A percentile compares a stretch with the other conserved stretches of the same genome.
These are phyloP conservation scores for Stomatorhinus walkeri DNA, from an alignment of 2,797 vertebrate species.

Conservation along the genomic window DNA sequence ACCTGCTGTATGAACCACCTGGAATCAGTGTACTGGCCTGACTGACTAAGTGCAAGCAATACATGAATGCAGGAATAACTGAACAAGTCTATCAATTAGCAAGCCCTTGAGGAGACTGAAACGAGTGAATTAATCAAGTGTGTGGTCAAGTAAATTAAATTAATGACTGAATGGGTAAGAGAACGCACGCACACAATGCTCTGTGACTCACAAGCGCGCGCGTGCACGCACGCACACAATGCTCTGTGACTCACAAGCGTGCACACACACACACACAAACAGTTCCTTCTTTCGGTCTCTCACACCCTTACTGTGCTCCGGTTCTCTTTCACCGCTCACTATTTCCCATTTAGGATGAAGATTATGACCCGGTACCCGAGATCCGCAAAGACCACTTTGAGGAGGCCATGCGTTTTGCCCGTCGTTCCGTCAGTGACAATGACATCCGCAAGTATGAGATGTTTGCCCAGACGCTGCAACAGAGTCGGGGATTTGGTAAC, in stretches of 20 bases:
- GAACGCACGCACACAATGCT: background rate
- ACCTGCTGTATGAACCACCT: background rate
- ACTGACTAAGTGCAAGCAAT: background rate
- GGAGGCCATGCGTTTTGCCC: slow-evolving; percentile 42
- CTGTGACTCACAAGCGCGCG: too few relatives aligned
- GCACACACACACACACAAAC: background rate
- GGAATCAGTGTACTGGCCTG: background rate
- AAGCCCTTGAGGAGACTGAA: background rate
- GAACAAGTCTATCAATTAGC: background rate
- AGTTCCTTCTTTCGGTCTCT: background rate
- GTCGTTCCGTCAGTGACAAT: slow-evolving; percentile 41
- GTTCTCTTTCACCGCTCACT: background rate
- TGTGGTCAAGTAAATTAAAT: background rate
- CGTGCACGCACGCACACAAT: background rate
- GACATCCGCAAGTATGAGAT: slow-evolving; percentile 45
- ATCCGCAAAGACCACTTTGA: slow-evolving; percentile 56
- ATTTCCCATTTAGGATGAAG: slow-evolving; percentile 51
- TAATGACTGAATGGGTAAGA: slow-evolving; percentile 5
- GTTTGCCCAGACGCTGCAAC: slow-evolving; percentile 42
- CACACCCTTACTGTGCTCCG: background rate
- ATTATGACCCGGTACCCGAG: slow-evolving; percentile 66
- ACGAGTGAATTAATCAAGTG: background rate
- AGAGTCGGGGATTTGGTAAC: slow-evolving; percentile 41
- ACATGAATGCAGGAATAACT: background rate
- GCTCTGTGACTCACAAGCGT: too few relatives aligned